These are phyloP conservation scores for Melierax canorus DNA, from an alignment of 2,113 vertebrate species.

Conservation along the genomic window DNA sequence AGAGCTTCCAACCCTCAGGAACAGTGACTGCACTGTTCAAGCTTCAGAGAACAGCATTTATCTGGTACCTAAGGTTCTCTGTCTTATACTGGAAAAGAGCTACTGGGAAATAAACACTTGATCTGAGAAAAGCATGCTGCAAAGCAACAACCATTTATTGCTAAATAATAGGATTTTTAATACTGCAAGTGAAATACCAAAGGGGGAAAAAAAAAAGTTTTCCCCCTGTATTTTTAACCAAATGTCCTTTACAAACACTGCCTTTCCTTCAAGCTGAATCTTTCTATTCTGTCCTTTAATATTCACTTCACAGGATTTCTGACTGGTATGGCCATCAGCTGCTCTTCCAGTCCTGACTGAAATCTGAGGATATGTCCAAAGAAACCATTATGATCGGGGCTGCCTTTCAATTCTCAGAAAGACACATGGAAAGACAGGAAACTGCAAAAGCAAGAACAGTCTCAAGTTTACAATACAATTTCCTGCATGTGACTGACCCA, in stretches of 20 bases:
- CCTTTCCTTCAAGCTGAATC: neutral
- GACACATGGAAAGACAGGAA: neutral
- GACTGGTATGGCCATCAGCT: neutral
- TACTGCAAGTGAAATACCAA: neutral
- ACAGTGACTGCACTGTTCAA: neutral
- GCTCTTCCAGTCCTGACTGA: neutral
- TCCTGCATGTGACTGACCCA: neutral
- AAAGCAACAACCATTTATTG: neutral
- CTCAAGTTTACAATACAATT: neutral
- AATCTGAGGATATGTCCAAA: neutral
- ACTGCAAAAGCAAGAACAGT: neutral
- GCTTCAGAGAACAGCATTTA: neutral
- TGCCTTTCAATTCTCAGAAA: neutral
- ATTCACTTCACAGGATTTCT: neutral
- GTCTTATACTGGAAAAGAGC: neutral
- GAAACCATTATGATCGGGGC: neutral
- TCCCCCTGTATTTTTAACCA: neutral
- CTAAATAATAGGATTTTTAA: neutral
- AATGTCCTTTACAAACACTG: neutral
- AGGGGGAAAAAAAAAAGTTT: accelerated
- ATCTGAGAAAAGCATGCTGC: neutral
- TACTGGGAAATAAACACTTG: neutral
- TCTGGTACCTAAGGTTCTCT: neutral
- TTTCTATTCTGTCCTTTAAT: neutral
- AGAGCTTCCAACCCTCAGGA: neutral